These are phyloP conservation scores for Anolis carolinensis DNA, from an alignment of 2,113 vertebrate genomes.

Conservation along the genomic window DNA sequence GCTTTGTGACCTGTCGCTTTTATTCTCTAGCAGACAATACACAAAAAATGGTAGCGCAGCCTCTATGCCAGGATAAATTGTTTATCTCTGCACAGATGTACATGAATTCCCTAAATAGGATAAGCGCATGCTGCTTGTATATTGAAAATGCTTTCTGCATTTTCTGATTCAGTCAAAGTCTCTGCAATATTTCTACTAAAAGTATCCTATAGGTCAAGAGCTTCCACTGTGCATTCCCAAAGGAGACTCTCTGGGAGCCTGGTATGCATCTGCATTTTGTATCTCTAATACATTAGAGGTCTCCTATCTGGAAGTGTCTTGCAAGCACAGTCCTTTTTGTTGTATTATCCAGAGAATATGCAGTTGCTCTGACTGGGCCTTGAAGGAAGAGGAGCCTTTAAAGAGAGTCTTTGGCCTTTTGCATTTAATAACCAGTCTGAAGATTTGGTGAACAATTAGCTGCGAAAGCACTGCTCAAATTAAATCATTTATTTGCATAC, in stretches of 20 bases:
- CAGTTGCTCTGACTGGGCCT: not conserved
- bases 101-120: not conserved
- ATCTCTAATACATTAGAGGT: not conserved
- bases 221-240: not conserved
- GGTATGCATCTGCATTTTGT: not conserved
- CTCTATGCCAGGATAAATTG: not conserved
- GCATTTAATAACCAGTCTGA: slow-evolving; percentile 19
- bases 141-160: not conserved
- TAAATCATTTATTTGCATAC: not conserved
- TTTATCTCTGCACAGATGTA: not conserved
- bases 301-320: not conserved
- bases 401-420: not conserved
- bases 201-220: not conserved
- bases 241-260: not conserved
- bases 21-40: not conserved
- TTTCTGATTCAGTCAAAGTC: slow-evolving; percentile 1
- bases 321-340: not conserved
- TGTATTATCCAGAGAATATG: not conserved
- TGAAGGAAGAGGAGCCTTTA: not conserved
- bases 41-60: not conserved
- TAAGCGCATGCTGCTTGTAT: not conserved
- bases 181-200: not conserved
- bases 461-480: not conserved
- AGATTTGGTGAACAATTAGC: not conserved
- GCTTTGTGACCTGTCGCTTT: not conserved